Conservation (phyloP, 2,888 invertebrate species). For the Caenorhabditis parvicauda region DNA sequence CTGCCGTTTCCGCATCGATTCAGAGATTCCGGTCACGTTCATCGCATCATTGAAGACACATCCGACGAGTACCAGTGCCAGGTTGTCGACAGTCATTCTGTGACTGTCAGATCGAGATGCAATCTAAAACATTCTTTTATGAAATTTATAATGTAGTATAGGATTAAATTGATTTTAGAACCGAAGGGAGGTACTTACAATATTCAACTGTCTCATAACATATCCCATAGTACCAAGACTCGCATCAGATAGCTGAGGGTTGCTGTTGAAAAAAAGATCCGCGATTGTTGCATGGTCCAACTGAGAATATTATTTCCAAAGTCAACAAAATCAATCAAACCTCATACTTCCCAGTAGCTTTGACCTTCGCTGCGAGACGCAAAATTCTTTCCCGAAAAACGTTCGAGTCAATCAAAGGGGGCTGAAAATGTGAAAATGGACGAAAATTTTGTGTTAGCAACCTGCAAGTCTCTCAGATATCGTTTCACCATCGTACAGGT, state of each 20-base stretch:
- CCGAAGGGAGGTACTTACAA: constrained; percentile 26
- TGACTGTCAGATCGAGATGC: constrained; percentile 21
- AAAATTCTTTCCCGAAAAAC: constrained; percentile 23
- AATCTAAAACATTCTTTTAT: constrained; percentile 13
- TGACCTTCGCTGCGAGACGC: not conserved
- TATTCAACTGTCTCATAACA: constrained; percentile 39
- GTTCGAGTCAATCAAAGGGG: constrained; percentile 20
- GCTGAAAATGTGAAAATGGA: not conserved
- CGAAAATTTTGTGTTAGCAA: not conserved
- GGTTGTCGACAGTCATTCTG: constrained; percentile 41
- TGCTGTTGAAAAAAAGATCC: constrained; percentile 9
- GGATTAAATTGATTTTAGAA: constrained; percentile 1
- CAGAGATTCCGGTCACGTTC: no score
- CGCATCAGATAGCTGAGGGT: constrained; percentile 13
- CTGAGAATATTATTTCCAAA: not conserved
- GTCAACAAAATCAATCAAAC: constrained; percentile 10
- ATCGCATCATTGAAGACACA: constrained; percentile 37
- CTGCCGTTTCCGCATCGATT: no score
- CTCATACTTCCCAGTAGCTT: constrained; percentile 12
- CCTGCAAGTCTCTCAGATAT: constrained; percentile 40
- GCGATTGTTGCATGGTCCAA: constrained; percentile 20
- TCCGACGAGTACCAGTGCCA: constrained; percentile 42
- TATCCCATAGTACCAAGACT: constrained; percentile 39
- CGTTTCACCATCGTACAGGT: constrained; percentile 48
- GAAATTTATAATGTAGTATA: constrained; percentile 3